phyloP scores from a whole-genome alignment of 2,113 vertebrate genomes.

The Psettodes erumei region DNA sequence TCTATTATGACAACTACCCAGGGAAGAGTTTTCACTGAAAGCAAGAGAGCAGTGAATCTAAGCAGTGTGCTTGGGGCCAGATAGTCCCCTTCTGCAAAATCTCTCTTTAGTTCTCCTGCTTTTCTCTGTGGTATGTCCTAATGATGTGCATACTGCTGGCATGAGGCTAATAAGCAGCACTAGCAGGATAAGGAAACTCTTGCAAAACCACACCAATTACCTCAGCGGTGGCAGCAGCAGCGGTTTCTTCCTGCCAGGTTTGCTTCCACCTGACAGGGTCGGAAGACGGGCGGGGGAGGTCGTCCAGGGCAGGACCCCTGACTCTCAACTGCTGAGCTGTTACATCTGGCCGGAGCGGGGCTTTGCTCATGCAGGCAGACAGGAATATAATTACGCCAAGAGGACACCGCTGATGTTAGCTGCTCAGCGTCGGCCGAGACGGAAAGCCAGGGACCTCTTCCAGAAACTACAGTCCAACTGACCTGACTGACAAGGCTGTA shows the following conservation, averaged over 20 bases:
- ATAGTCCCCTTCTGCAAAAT: constrained; percentile 41
- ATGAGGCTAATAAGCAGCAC: constrained; percentile 62
- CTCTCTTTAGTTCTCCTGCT: constrained; percentile 24
- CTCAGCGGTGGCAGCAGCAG: constrained; percentile 20
- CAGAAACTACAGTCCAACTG: neutral
- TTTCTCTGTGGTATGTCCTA: constrained; percentile 52
- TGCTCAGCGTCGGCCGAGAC: constrained; percentile 36
- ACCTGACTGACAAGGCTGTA: neutral
- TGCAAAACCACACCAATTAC: constrained; percentile 64
- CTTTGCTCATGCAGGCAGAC: constrained; percentile 47
- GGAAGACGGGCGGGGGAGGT: constrained; percentile 26
- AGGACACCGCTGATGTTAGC: constrained; percentile 47
- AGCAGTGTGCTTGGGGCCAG: constrained; percentile 34
- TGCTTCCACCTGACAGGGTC: constrained; percentile 47
- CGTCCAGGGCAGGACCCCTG: constrained; percentile 40
- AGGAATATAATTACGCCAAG: constrained; percentile 53
- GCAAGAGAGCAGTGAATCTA: constrained; percentile 34
- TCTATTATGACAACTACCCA: constrained; percentile 31
- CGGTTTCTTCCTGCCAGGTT: constrained; percentile 47
- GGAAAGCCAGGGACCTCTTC: constrained; percentile 15
- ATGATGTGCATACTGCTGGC: constrained; percentile 61
- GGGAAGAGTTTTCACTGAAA: constrained; percentile 39
- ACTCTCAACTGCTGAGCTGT: constrained; percentile 70
- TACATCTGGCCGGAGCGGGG: constrained; percentile 52
- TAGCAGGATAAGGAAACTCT: constrained; percentile 47